Conservation (phyloP, 2,888 invertebrate genomes). For the Lithosia quadra region DNA sequence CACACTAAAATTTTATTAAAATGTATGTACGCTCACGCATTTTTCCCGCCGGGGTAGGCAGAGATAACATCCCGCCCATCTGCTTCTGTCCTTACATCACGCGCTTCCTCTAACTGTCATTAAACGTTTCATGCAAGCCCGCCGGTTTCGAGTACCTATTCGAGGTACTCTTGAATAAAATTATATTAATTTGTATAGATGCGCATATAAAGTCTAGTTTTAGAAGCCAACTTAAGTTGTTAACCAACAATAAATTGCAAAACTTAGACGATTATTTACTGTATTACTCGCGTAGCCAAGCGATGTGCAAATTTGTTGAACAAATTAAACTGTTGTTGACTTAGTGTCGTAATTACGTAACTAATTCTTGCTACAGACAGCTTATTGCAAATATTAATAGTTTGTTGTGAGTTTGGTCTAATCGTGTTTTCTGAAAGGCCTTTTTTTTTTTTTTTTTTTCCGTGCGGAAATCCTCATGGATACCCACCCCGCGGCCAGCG, state of each 20-base stretch:
- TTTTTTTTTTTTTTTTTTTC: no score
- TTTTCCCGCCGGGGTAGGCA: no score
- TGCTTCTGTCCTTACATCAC: no score
- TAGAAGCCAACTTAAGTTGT: background rate
- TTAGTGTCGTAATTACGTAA: conserved; percentile 7
- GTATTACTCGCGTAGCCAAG: background rate
- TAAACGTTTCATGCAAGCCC: no score
- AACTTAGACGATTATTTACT: background rate
- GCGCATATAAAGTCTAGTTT: background rate
- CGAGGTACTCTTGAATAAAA: no score
- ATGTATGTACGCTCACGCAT: no score
- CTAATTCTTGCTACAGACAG: conserved; percentile 5
- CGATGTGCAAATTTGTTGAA: conserved; percentile 12
- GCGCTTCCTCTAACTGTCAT: no score
- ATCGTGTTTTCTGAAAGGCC: background rate
- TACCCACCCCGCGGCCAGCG: no score
- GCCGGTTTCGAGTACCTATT: no score
- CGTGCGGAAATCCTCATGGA: no score
- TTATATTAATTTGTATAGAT: background rate
- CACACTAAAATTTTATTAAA: no score
- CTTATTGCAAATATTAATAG: conserved; percentile 7
- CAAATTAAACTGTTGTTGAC: conserved; percentile 14
- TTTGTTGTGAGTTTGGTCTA: background rate
- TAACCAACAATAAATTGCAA: conserved; percentile 9
- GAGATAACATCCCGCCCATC: no score